Evolutionary conservation across 1,140 invertebrate species (phyloP).

Genomic region (Brachionus sp.): DNA sequence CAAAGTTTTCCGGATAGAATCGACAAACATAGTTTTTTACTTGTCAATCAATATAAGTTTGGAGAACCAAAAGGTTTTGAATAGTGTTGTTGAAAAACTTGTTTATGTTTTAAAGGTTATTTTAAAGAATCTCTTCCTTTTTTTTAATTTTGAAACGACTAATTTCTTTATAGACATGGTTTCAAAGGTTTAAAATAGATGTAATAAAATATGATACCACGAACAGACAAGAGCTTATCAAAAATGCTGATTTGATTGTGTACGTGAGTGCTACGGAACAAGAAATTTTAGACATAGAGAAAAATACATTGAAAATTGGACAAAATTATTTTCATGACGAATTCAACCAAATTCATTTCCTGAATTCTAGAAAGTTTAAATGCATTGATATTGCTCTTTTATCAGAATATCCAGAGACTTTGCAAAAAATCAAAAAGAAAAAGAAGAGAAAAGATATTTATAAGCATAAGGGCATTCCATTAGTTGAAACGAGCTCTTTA

Average conservation of each 20-base stretch:
- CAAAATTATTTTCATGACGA: slow-evolving; percentile 19
- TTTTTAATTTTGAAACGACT: neutral
- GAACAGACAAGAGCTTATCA: neutral
- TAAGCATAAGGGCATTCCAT: neutral
- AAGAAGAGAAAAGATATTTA: neutral
- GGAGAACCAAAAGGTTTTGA: neutral
- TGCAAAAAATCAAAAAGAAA: neutral
- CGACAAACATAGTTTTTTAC: neutral
- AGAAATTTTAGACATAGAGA: neutral
- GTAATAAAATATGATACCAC: neutral
- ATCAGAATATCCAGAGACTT: neutral
- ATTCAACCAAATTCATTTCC: slow-evolving; percentile 11
- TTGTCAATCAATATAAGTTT: neutral
- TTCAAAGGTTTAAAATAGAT: neutral
- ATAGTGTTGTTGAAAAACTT: neutral
- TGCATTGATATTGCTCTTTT: neutral
- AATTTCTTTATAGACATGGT: slow-evolving; percentile 13
- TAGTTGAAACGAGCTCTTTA: neutral
- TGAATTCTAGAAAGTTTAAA: neutral
- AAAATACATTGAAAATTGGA: neutral
- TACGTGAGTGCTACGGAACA: neutral
- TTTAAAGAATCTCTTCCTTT: neutral
- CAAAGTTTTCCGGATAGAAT: neutral
- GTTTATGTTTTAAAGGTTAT: neutral
- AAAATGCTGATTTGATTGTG: slow-evolving; percentile 11